phyloP scores from a whole-genome alignment of 2,797 vertebrate species.

The Sylvia borin region DNA sequence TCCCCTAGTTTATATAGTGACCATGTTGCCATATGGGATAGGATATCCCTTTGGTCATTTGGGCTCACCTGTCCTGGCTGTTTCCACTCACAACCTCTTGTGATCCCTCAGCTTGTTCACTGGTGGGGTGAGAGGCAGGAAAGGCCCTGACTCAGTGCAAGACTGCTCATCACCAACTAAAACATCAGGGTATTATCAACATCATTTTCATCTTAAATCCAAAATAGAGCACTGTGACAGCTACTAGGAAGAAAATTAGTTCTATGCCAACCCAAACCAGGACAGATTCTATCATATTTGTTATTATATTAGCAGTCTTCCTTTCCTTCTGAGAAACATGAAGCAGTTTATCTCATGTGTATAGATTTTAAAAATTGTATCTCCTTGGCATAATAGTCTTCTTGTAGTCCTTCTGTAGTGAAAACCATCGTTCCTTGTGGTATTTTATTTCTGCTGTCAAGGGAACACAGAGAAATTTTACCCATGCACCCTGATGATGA shows the following conservation, averaged over 20 bases:
- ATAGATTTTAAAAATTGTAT: not conserved
- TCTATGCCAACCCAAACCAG: not conserved
- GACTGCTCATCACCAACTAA: not conserved
- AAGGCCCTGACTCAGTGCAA: not conserved
- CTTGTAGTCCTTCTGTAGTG: not conserved
- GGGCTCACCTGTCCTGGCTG: not conserved
- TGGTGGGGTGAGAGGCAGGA: not conserved
- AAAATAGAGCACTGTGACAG: not conserved
- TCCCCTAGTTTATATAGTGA: not conserved
- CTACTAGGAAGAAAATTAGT: not conserved
- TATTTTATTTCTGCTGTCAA: not conserved
- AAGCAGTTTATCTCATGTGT: not conserved
- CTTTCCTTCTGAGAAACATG: not conserved
- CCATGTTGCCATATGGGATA: not conserved
- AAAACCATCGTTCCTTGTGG: not conserved
- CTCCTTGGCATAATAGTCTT: not conserved
- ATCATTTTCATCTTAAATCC: not conserved
- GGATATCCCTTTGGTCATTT: not conserved
- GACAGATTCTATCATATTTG: not conserved
- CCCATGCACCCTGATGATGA: not conserved
- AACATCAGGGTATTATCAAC: not conserved
- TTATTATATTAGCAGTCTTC: not conserved
- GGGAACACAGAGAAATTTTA: not conserved
- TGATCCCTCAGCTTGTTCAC: not conserved
- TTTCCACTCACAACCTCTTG: not conserved